Conservation (phyloP, 2,888 invertebrate species). For the Arrhopalites spinosus region DNA sequence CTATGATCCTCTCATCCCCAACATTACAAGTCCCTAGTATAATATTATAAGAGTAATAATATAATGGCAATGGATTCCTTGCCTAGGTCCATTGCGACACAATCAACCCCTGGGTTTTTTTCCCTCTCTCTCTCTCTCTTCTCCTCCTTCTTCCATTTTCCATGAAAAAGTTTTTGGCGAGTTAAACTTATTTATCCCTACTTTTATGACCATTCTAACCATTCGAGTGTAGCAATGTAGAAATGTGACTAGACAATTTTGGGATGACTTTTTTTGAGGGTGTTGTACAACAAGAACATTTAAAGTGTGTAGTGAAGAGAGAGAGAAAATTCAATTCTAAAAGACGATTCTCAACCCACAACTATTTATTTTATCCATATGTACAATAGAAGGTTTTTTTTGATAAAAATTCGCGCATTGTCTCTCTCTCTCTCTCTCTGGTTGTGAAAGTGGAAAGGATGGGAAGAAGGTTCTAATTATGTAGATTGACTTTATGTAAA, state of each 20-base stretch:
- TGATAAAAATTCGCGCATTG: too few species aligned
- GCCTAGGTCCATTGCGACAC: background rate
- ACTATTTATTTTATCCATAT: too few species aligned
- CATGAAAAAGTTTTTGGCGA: slow-evolving; percentile 11
- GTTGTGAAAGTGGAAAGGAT: too few species aligned
- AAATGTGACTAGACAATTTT: background rate
- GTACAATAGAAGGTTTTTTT: too few species aligned
- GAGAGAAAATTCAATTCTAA: too few species aligned
- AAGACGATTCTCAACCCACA: too few species aligned
- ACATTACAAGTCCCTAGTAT: background rate
- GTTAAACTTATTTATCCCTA: slow-evolving; percentile 30
- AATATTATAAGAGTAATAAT: background rate
- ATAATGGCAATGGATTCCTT: background rate
- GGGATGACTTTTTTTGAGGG: too few species aligned
- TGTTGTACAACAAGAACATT: too few species aligned
- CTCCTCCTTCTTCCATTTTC: slow-evolving; percentile 14
- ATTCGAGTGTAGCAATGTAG: background rate
- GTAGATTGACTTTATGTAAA: slow-evolving; percentile 1
- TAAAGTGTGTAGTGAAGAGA: background rate
- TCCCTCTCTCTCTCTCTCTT: slow-evolving; percentile 1
- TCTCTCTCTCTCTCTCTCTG: too few species aligned
- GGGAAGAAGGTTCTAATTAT: background rate
- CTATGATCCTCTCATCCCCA: background rate
- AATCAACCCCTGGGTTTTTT: too few species aligned
- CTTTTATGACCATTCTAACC: slow-evolving; percentile 24